These are phyloP conservation scores for Tokudaia tokunoshimensis DNA, from an alignment of 2,797 vertebrate genomes.

Conservation along the genomic window DNA sequence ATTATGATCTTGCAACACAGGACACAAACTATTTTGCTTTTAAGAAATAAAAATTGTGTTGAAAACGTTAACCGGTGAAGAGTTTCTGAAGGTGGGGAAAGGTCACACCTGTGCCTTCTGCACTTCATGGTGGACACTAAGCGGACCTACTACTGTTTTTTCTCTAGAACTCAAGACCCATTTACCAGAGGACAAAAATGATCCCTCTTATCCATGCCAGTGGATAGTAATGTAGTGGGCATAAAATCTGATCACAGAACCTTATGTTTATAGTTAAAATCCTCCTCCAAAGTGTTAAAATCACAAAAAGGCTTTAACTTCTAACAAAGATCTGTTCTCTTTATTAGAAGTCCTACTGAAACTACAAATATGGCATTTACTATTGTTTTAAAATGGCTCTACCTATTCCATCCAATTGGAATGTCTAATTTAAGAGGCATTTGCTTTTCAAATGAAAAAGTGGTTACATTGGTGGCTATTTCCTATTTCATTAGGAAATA, in stretches of 20 bases:
- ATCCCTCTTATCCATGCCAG: not conserved
- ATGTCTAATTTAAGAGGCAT: slow-evolving; percentile 57
- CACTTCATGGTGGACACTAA: not conserved
- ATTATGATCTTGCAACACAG: not conserved
- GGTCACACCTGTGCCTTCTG: slow-evolving; percentile 10
- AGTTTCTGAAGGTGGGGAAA: not conserved
- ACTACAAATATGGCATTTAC: not conserved
- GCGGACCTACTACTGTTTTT: not conserved
- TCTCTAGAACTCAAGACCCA: not conserved
- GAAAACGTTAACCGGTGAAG: not conserved
- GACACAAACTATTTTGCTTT: slow-evolving; percentile 40
- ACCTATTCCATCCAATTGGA: not conserved
- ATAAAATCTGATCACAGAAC: slow-evolving; percentile 13
- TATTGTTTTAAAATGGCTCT: slow-evolving; percentile 17
- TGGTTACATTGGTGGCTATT: slow-evolving; percentile 38
- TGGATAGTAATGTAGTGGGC: not conserved
- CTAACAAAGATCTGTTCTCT: slow-evolving; percentile 32
- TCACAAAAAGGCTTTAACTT: slow-evolving; percentile 45
- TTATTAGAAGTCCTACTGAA: slow-evolving; percentile 25
- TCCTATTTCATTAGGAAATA: slow-evolving; percentile 66
- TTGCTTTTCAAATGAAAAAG: slow-evolving; percentile 61
- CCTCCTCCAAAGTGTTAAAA: slow-evolving; percentile 39
- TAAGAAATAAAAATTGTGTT: slow-evolving; percentile 56
- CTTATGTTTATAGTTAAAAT: slow-evolving; percentile 22
- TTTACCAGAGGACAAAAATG: not conserved